phyloP scores from a whole-genome alignment of 1,140 invertebrate species.

The Bicyclus anynana region DNA sequence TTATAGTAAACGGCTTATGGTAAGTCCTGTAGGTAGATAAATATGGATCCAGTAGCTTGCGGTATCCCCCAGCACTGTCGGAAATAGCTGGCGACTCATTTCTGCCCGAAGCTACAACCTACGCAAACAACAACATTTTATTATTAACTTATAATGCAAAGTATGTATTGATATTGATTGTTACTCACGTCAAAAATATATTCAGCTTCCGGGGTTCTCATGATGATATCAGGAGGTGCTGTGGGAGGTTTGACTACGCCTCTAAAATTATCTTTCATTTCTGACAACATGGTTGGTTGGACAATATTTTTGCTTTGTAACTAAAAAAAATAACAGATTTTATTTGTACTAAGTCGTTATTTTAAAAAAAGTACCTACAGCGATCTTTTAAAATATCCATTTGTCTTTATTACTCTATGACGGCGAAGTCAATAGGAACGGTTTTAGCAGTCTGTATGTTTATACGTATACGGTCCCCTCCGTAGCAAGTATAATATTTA shows the following conservation, averaged over 20 bases:
- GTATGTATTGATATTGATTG: too few species aligned
- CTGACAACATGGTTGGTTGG: slow-evolving; percentile 50
- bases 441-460: too few species aligned
- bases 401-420: too few species aligned
- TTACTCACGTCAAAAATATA: slow-evolving; percentile 62
- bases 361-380: too few species aligned
- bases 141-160: too few species aligned
- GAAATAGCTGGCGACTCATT: slow-evolving; percentile 56
- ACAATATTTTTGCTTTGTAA: slow-evolving; percentile 50
- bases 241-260: slow-evolving; percentile 34
- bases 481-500: too few species aligned
- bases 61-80: slow-evolving; percentile 42
- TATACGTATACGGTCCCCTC: too few species aligned
- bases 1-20: slow-evolving; percentile 48
- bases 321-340: slow-evolving; percentile 41
- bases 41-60: slow-evolving; percentile 58
- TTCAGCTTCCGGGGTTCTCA: slow-evolving; percentile 53
- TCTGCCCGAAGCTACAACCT: slow-evolving; percentile 59
- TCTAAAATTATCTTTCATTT: slow-evolving; percentile 63
- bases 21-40: slow-evolving; percentile 50
- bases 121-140: too few species aligned
- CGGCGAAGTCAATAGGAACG: too few species aligned
- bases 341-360: too few species aligned
- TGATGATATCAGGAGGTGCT: slow-evolving; percentile 41
- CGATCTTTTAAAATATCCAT: too few species aligned